Evolutionary conservation across 2,797 vertebrate species (phyloP), one percentile per base, ranked within the genome.

Genomic region (Hozukius guyotensis): DNA sequence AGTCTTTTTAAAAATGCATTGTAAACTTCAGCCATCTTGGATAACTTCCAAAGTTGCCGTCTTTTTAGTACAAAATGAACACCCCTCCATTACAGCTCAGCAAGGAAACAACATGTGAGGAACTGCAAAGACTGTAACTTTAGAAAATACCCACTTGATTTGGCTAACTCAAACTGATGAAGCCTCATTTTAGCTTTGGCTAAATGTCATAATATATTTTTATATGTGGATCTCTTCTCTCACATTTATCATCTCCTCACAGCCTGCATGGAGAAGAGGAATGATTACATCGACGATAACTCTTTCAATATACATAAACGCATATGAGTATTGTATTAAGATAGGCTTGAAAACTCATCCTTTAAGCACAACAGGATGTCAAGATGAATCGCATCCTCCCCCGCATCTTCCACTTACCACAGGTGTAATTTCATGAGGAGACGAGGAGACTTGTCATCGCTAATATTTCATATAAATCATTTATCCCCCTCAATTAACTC

Each of bases 381-480:
- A 86, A 73, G 62, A 70, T 79, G 16, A 72, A 86, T 89, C 70
- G 57, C 68, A 78, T 88, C 80, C 34, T 69, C 67, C 76, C 76
- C 78, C 46, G 10, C 63, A 31, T 29, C 77, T 22, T 75, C 76
- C 63, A 75, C 63, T 77, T 75, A 72, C 52, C 82, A 68, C 82
- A 80, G 74, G 78, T 85, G 84, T 81, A 76, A 87, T 82, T 78
- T 81, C 55, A 78, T 60, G 14, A 66, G 80, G 62, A 79, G 75
- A 75, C 64, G 59, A 62, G 72, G 73, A 65, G 82, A 84, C 82
- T 65, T 89, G 90, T 81, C 81, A 80, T 57, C 25, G 20, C 57
- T 74, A 55, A 89, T 86, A 80, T 80, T 76, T 86, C 70, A 81
- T 74, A 75, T 89, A 72, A 88, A 90, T 91, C 73, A 89, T 90